Evolutionary conservation across 92 coral and sea anemone genomes (phyloP), one percentile per base, ranked within the genome.

Genomic region (Parazoanthus atlanticus): DNA sequence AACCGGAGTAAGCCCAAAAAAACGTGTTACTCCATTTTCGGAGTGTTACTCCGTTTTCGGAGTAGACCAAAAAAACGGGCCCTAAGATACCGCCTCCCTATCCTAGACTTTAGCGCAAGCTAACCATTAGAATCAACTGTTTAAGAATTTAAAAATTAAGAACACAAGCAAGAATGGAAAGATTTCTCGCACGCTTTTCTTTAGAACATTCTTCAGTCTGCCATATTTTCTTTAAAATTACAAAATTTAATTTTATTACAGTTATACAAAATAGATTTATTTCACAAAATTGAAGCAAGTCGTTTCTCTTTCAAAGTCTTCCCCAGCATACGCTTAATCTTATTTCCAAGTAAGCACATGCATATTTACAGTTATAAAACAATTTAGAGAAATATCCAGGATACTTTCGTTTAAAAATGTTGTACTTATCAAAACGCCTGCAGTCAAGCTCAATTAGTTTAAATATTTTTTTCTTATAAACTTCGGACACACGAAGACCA

Each of bases 201-300:
- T n/a, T n/a, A n/a, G n/a, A n/a, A 12, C 19, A 74, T 5, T 36
- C 49, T 75, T 36, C 79, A 75, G 28, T 75, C 79, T 19, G 41
- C 8, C 33, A 73, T 75, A 17, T n/a, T 75, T 75, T 38, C 46
- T 75, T 71, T 33, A 26, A 75, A 74, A 36, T 74, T 34, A 36
- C 79, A 74, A 74, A 33, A 61, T 75, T 75, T 13, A 36, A 75
- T 19, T 75, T 75, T 26, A 75, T 32, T 41, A 21, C 36, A 74
- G 25, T 33, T 1, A 75, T 75, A 75, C 79, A 73, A 75, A 75
- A 75, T 36, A 75, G 33, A 15, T 26, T 74, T 23, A 31, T 31
- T 74, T 74, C 40, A 74, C 78, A 74, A 74, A 33, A 74, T 74
- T 74, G 46, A 33, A 23, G 8, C 47, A 17, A 32, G 78, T 74